phyloP scores from a whole-genome alignment of 1,140 invertebrate species.

The Pectinophora gossypiella region DNA sequence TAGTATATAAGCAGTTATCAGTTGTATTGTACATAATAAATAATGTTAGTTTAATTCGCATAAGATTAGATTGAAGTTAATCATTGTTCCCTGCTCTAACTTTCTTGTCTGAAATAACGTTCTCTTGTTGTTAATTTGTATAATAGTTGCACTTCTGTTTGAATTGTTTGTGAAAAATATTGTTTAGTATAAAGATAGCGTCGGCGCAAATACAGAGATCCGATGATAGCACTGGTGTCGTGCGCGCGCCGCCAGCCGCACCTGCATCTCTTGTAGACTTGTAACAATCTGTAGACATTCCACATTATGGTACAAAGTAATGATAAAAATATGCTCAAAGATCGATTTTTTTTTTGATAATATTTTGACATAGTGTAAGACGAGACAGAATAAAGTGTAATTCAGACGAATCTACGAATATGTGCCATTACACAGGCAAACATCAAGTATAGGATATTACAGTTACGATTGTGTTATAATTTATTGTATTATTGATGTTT shows the following conservation, averaged over 20 bases:
- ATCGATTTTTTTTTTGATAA: not conserved
- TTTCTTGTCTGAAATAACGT: not conserved
- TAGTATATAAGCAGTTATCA: conserved; percentile 19
- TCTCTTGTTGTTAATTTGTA: too few species aligned
- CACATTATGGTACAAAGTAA: not conserved
- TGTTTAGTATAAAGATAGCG: too few species aligned
- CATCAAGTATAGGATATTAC: conserved; percentile 8
- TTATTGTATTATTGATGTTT: not conserved
- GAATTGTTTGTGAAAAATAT: too few species aligned
- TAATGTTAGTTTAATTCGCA: conserved; percentile 15
- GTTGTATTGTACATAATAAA: conserved; percentile 16
- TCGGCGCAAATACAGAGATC: too few species aligned
- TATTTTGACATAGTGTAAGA: too few species aligned
- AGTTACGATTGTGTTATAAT: conserved; percentile 4
- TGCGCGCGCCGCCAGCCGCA: too few species aligned
- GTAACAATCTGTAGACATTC: too few species aligned
- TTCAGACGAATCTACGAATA: conserved; percentile 11
- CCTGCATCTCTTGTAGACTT: too few species aligned
- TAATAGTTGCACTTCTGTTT: not conserved
- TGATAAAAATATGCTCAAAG: not conserved
- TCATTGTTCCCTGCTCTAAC: conserved; percentile 52
- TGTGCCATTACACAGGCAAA: conserved; percentile 56
- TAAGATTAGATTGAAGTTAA: conserved; percentile 68
- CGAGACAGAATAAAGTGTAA: not conserved
- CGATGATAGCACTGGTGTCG: too few species aligned